Conservation (phyloP, 2,888 invertebrate species). For the Pegoplata infirma region DNA sequence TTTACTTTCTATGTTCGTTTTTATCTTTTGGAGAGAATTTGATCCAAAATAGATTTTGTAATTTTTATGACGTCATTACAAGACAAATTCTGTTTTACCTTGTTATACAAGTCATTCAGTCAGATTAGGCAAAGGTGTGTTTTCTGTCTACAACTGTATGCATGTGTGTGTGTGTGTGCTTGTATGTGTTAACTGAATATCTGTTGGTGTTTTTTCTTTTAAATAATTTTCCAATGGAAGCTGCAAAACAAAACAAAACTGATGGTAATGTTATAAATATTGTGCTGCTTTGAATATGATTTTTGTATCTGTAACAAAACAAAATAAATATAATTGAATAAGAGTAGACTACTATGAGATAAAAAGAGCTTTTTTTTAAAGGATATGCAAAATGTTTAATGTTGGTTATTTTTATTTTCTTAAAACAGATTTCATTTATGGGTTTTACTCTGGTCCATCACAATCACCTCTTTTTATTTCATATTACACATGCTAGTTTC, state of each 20-base stretch:
- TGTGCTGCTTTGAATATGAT: background rate
- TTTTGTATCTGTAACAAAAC: background rate
- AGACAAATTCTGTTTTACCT: constrained; percentile 43
- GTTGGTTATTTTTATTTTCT: constrained; percentile 12
- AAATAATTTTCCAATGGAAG: constrained; percentile 56
- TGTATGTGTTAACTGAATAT: background rate
- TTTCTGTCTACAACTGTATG: constrained; percentile 13
- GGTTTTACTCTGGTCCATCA: constrained; percentile 12
- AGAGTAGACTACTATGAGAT: constrained; percentile 6
- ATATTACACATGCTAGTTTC: too few relatives aligned
- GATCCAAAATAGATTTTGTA: constrained; percentile 13
- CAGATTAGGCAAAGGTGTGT: constrained; percentile 54
- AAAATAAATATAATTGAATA: constrained; percentile 18
- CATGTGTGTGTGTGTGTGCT: constrained; percentile 19
- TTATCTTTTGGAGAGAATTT: constrained; percentile 17
- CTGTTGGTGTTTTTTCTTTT: too few relatives aligned
- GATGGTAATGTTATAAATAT: too few relatives aligned
- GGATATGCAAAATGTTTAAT: background rate
- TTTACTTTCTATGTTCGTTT: constrained; percentile 6
- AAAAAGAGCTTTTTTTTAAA: background rate
- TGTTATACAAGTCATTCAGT: constrained; percentile 36
- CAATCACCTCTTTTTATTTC: constrained; percentile 47
- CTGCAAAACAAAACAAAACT: constrained; percentile 41
- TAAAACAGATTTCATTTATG: constrained; percentile 9
- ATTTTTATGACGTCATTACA: constrained; percentile 60